Evolutionary conservation across 2,113 vertebrate species (phyloP).

Genomic region (Triplophysa dalaica): DNA sequence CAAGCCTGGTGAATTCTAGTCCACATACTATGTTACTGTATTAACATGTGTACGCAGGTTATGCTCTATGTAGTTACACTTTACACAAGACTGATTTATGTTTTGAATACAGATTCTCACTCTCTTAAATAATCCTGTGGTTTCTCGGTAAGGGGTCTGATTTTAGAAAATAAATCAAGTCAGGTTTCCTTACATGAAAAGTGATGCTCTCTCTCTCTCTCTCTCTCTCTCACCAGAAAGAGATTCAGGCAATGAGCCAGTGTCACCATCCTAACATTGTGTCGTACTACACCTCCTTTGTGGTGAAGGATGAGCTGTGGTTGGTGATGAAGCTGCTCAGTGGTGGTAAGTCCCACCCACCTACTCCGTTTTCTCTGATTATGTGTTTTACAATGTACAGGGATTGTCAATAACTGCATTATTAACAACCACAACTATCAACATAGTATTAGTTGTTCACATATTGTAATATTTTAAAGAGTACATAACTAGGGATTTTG

Average conservation of each 20-base stretch:
- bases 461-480: too few relatives aligned
- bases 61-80: background rate
- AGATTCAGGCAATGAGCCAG: constrained; percentile 93
- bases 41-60: background rate
- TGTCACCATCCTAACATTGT: constrained; percentile 98
- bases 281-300: constrained; percentile 96
- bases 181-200: background rate
- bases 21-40: background rate
- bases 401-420: too few relatives aligned
- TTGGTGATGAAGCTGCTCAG: constrained; percentile 97
- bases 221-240: constrained; percentile 76
- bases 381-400: too few relatives aligned
- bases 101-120: background rate
- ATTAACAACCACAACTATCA: too few relatives aligned
- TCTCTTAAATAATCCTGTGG: background rate
- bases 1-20: constrained; percentile 17
- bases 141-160: background rate
- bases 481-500: too few relatives aligned
- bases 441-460: too few relatives aligned
- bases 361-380: background rate
- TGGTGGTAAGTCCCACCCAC: constrained; percentile 78
- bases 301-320: constrained; percentile 98
- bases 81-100: background rate
- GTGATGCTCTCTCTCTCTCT: background rate
- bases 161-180: background rate